phyloP scores from a whole-genome alignment of 2,113 vertebrate species.

The Corvus cornix region DNA sequence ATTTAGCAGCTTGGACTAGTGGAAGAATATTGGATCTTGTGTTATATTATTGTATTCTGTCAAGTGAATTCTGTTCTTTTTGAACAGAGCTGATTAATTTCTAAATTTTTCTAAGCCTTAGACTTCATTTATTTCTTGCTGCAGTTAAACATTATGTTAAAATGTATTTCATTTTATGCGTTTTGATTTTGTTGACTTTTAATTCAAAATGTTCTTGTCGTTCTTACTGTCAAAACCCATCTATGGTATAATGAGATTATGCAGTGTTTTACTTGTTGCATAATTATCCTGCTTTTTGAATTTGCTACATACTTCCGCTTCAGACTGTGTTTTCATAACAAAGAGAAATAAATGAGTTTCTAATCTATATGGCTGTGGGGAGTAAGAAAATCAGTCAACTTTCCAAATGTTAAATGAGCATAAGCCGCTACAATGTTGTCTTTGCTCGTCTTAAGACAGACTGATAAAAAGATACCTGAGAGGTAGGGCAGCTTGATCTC shows the following conservation, averaged over 20 bases:
- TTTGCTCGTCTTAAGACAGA: not conserved
- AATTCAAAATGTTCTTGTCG: constrained; percentile 6
- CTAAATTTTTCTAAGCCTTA: not conserved
- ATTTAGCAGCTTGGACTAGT: not conserved
- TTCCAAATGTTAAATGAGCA: constrained; percentile 5
- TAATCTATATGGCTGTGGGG: not conserved
- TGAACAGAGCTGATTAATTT: not conserved
- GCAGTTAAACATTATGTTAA: not conserved
- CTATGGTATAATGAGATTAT: constrained; percentile 21
- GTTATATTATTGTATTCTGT: not conserved
- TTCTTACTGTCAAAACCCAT: not conserved
- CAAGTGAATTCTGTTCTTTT: not conserved
- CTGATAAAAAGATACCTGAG: not conserved
- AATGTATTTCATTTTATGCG: not conserved
- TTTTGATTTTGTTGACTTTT: constrained; percentile 41
- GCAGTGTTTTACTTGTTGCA: not conserved
- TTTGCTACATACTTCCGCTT: not conserved
- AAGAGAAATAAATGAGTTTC: constrained; percentile 26
- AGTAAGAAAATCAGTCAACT: not conserved
- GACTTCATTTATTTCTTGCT: not conserved
- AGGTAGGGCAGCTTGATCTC: not conserved
- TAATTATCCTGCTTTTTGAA: constrained; percentile 15
- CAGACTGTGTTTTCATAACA: constrained; percentile 14
- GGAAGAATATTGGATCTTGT: not conserved
- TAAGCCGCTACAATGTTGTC: not conserved